Base-by-base conservation (phyloP, 1,140 invertebrate species). In the Procambarus clarkii region DNA sequence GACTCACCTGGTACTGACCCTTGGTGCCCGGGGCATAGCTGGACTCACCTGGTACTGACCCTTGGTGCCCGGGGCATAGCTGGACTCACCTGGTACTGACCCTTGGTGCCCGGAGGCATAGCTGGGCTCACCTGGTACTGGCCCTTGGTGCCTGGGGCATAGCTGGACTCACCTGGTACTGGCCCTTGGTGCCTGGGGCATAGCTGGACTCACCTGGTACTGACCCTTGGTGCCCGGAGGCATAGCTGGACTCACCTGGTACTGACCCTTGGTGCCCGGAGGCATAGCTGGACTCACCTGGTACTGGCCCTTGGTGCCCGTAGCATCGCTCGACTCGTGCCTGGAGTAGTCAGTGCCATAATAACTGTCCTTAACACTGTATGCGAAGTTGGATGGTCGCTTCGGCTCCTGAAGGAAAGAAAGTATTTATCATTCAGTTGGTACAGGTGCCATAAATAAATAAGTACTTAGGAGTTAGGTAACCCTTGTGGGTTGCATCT, bases 311-410 rank as follows among this genome's bases (percentile, higher is more conserved):
- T 60, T 88, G 69, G 86, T 81, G 11, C 76, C 69, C 9, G 45
- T 44, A 24, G 69, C 76, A 69, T 88, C 86, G 13, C 86, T 88
- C 3, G 69, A 54, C 86, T 88, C 86, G 34, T 88, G 78, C 13
- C 81, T 76, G 86, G 86, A 81, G 69, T 48, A 88, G 21, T 71
- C 64, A 3, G 86, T 88, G 18, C 86, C 86, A 24, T 81, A 60
- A 24, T 88, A 88, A 4, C 18, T 44, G 45, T 88, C 86, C 58
- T 88, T 88, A 45, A 88, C 86, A 8, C 84, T 77, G 84, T 86
- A 86, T 21, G 48, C 44, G 46, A 86, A 86, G 8, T 76, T 50
- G 69, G 69, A 77, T 11, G 84, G 71, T 3, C 50, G 45, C 34
- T 54, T 86, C 34, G 34, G 34, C 7, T 54, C 69, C 84, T 86